These are phyloP conservation scores for Brachyalestes nurse DNA, from an alignment of 2,797 vertebrate genomes.

Conservation along the genomic window DNA sequence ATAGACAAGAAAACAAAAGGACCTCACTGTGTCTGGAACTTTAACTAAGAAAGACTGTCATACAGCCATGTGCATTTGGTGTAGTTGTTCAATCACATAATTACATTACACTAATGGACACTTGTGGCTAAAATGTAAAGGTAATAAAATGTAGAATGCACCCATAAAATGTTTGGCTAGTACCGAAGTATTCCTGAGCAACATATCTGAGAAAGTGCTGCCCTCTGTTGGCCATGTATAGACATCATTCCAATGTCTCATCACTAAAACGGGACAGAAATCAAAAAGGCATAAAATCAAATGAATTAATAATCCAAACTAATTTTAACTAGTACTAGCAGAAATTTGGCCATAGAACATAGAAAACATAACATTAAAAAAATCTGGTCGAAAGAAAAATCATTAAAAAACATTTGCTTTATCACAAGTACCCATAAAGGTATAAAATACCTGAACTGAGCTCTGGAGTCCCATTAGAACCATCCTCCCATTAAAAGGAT, in stretches of 20 bases:
- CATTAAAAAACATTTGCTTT: background rate
- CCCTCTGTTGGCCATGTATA: slow-evolving; percentile 37
- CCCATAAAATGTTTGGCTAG: background rate
- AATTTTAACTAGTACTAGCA: slow-evolving; percentile 16
- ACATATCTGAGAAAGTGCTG: slow-evolving; percentile 17
- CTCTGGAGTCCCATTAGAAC: background rate
- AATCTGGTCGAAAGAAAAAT: background rate
- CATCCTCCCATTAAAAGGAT: too few species aligned
- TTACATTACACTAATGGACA: background rate
- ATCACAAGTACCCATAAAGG: background rate
- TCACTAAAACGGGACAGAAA: background rate
- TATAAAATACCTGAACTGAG: background rate
- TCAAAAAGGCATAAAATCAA: background rate
- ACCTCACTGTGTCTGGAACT: background rate
- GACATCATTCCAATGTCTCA: background rate
- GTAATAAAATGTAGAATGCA: background rate
- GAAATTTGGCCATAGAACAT: background rate
- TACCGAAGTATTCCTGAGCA: background rate
- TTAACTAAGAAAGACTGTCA: background rate
- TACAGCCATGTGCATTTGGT: background rate
- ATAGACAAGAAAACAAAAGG: too few species aligned
- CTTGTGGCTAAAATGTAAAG: background rate
- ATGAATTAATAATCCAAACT: background rate
- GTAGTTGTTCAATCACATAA: background rate
- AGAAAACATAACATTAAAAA: background rate